These are phyloP conservation scores for Brachionichthys hirsutus DNA, from an alignment of 2,113 vertebrate genomes.

Conservation along the genomic window DNA sequence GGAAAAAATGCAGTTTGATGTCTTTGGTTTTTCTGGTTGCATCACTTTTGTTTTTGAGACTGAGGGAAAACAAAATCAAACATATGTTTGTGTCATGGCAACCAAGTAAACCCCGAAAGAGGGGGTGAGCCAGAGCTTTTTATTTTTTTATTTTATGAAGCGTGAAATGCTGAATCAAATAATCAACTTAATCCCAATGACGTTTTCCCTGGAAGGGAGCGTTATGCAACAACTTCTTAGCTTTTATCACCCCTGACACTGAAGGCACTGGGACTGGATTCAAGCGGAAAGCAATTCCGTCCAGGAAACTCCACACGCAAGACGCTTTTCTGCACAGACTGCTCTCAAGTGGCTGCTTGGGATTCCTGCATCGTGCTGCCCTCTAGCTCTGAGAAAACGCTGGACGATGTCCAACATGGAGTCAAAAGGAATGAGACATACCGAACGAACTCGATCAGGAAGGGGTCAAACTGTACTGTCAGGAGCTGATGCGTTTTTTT, in stretches of 20 bases:
- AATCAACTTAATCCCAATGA: constrained; percentile 9
- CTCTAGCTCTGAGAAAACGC: constrained; percentile 36
- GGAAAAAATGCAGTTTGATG: background rate
- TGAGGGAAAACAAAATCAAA: background rate
- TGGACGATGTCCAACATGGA: background rate
- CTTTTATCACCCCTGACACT: background rate
- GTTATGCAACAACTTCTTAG: constrained; percentile 10
- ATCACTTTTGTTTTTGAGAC: background rate
- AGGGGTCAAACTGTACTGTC: no score
- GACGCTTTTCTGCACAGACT: background rate
- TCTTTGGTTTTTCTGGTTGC: background rate
- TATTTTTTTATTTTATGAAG: background rate
- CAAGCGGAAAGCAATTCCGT: background rate
- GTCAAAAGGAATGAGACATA: background rate
- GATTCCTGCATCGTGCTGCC: constrained; percentile 46
- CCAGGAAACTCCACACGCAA: background rate
- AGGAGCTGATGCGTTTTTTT: background rate
- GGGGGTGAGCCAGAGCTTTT: background rate
- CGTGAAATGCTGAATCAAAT: background rate
- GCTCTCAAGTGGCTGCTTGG: background rate
- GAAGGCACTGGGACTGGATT: background rate
- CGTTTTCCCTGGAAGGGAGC: background rate
- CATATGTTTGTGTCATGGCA: background rate
- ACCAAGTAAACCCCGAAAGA: background rate
- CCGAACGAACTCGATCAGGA: background rate